A percentile compares a stretch with the other conserved stretches of the same genome.
Conservation (phyloP, 2,797 vertebrate species). For the Centroberyx gerrardi region DNA sequence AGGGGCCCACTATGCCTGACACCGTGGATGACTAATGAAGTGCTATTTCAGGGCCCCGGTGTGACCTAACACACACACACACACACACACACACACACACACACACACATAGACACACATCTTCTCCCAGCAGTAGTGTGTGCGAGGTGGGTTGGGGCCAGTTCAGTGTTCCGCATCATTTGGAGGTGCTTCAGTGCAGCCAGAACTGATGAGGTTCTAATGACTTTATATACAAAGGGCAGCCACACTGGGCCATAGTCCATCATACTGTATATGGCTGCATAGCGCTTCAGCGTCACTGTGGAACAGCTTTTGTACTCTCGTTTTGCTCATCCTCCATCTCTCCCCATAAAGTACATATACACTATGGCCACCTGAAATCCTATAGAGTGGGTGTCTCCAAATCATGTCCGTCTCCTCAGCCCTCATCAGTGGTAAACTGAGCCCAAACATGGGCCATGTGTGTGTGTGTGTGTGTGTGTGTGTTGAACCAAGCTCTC, state of each 20-base stretch:
- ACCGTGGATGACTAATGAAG: slow-evolving; percentile 85
- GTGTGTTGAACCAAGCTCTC: slow-evolving; percentile 30
- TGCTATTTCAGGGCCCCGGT: slow-evolving; percentile 82
- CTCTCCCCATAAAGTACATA: not conserved
- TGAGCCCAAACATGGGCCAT: not conserved
- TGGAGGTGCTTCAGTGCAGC: slow-evolving; percentile 81
- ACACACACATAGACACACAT: slow-evolving; percentile 41
- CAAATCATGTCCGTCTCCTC: slow-evolving; percentile 2
- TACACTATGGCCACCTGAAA: not conserved
- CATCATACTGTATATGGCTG: slow-evolving; percentile 43
- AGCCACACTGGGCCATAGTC: slow-evolving; percentile 61
- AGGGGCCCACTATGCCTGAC: slow-evolving; percentile 61
- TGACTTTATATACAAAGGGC: slow-evolving; percentile 84
- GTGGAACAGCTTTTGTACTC: slow-evolving; percentile 30
- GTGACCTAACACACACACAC: slow-evolving; percentile 69
- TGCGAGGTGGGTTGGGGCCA: slow-evolving; percentile 61
- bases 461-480: too few species aligned
- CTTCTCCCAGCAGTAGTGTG: slow-evolving; percentile 61
- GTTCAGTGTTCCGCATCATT: slow-evolving; percentile 81
- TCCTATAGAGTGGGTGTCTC: not conserved
- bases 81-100: slow-evolving; percentile 39
- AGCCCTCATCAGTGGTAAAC: slow-evolving; percentile 19
- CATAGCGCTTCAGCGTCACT: slow-evolving; percentile 1
- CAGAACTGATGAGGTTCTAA: slow-evolving; percentile 84
- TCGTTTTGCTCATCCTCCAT: not conserved